These are phyloP conservation scores for Tetrao urogallus DNA, from an alignment of 2,113 vertebrate species.

Conservation along the genomic window DNA sequence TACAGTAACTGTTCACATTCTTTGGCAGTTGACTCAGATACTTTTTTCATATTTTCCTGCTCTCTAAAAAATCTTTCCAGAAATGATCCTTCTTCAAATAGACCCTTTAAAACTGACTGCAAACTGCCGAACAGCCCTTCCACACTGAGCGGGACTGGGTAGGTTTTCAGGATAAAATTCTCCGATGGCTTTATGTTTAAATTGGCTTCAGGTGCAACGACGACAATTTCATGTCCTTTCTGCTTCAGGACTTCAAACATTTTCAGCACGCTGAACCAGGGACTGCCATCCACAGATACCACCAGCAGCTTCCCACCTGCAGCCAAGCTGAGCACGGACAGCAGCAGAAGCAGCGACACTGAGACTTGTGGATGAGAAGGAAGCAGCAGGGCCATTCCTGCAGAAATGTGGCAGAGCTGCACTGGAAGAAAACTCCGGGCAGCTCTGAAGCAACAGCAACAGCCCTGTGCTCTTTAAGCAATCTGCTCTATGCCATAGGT, in stretches of 20 bases:
- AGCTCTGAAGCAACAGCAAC: neutral
- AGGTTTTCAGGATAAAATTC: constrained; percentile 64
- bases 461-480: no score
- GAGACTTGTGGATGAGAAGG: rapidly evolving
- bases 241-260: constrained; percentile 73
- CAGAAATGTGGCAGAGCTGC: no score
- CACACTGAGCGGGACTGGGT: no score
- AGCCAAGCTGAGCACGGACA: neutral
- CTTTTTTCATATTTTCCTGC: neutral
- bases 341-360: constrained; percentile 3
- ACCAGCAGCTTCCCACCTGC: constrained; percentile 80
- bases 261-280: constrained; percentile 54
- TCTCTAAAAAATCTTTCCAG: constrained; percentile 34
- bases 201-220: constrained; percentile 77
- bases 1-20: constrained; percentile 77
- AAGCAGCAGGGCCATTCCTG: neutral
- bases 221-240: constrained; percentile 73
- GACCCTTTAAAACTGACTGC: rapidly evolving
- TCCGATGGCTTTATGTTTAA: constrained; percentile 70
- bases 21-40: neutral
- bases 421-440: neutral
- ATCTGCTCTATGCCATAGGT: no score
- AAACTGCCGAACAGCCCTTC: no score
- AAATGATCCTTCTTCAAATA: constrained; percentile 61
- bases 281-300: constrained; percentile 75